Conservation (phyloP, 2,113 vertebrate species). For the Pollachius pollachius region DNA sequence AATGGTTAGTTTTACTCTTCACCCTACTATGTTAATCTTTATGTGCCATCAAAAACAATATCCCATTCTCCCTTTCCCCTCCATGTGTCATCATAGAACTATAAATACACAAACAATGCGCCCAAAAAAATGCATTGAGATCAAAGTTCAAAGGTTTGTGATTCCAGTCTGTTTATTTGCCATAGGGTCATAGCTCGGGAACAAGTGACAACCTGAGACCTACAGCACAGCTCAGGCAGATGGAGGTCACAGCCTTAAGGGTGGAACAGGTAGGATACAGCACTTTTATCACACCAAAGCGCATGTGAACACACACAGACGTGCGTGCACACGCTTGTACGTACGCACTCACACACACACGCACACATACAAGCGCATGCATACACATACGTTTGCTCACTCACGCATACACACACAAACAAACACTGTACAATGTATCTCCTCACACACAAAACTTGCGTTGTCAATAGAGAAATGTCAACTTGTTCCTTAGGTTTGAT, state of each 20-base stretch:
- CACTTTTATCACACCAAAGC: slow-evolving; percentile 34
- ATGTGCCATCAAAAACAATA: too few relatives aligned
- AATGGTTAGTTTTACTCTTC: too few relatives aligned
- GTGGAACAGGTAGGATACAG: slow-evolving; percentile 39
- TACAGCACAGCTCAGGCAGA: slow-evolving; percentile 26
- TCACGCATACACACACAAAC: slow-evolving; percentile 30
- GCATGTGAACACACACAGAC: neutral
- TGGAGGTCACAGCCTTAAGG: slow-evolving; percentile 57
- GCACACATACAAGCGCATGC: slow-evolving; percentile 23
- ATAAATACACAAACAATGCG: too few relatives aligned
- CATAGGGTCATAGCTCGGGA: slow-evolving; percentile 54
- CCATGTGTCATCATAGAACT: too few relatives aligned
- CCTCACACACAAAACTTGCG: slow-evolving; percentile 19
- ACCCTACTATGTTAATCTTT: too few relatives aligned
- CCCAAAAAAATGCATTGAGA: neutral
- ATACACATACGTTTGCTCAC: slow-evolving; percentile 10
- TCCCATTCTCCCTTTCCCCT: too few relatives aligned
- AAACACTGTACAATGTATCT: slow-evolving; percentile 20
- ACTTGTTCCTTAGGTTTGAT: slow-evolving; percentile 33
- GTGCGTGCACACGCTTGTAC: slow-evolving; percentile 20
- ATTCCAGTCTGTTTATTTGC: slow-evolving; percentile 62
- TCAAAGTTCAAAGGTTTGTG: slow-evolving; percentile 22
- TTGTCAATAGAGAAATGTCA: slow-evolving; percentile 24
- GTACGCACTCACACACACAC: slow-evolving; percentile 15
- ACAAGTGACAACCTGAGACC: slow-evolving; percentile 15